Evolutionary conservation across 2,113 vertebrate genomes (phyloP).

Genomic region (Pheucticus melanocephalus): DNA sequence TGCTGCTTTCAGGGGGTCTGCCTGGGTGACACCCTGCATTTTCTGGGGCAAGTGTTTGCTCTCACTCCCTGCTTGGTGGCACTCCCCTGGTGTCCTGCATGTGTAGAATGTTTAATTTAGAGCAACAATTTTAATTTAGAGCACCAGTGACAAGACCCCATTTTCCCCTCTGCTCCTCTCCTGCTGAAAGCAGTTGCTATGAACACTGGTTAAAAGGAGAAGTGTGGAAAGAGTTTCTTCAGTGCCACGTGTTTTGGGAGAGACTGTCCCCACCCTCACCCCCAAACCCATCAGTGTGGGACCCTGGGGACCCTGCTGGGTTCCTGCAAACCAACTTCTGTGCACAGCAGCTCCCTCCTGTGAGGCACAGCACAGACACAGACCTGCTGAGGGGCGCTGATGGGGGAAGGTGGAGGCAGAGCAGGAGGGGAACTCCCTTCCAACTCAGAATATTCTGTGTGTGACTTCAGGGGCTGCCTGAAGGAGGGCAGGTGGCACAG

Average conservation of each 20-base stretch:
- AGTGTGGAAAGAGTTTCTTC: neutral
- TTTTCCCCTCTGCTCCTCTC: too few relatives aligned
- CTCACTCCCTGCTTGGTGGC: neutral
- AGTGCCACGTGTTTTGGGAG: neutral
- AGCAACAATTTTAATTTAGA: neutral
- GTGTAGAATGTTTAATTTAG: rapidly evolving
- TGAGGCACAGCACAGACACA: neutral
- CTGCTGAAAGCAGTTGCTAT: neutral
- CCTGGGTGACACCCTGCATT: neutral
- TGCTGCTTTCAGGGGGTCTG: rapidly evolving
- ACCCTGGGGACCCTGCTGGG: neutral
- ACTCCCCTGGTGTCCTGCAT: neutral
- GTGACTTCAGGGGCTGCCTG: neutral
- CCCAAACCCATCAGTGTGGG: neutral
- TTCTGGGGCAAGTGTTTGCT: neutral
- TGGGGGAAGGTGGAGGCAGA: neutral
- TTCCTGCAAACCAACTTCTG: neutral
- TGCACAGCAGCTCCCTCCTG: neutral
- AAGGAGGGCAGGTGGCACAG: neutral
- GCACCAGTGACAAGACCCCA: neutral
- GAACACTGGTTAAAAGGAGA: neutral
- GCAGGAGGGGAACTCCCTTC: neutral
- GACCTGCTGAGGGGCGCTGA: neutral
- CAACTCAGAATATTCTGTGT: neutral
- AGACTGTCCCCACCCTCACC: neutral